Base-by-base conservation (phyloP, 2,113 vertebrate genomes). In the Sander vitreus region DNA sequence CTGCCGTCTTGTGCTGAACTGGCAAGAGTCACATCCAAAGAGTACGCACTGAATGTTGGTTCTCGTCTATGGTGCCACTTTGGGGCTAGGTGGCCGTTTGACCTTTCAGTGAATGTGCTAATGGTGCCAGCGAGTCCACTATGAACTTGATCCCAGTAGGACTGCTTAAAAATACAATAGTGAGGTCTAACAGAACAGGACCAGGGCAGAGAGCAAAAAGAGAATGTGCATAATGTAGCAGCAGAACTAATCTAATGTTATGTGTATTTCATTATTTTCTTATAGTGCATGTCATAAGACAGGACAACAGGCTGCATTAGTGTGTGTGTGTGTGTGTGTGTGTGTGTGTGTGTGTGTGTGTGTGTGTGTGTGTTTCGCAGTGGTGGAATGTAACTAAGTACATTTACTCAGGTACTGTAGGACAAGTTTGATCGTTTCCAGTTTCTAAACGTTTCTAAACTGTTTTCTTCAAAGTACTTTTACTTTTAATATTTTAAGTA, bases 41-140 rank as follows among this genome's bases (percentile, higher is more conserved):
- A 63, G 48, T 39, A 23, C 7, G 4, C 36, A 3, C 5, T 73
- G 43, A 48, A 18, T 55, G 69, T 68, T 51, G 80, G 69, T 64
- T 60, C 47, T 68, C 0, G 1, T 79, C 54, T 55, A 9, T 10
- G 47, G 78, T 78, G 73, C 80, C 78, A 33, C 62, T 88, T 68
- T 67, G 51, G 65, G 63, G 53, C 23, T 19, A 0, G 2, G 36
- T 16, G 55, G 39, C 62, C 15, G 16, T 86, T 73, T 90, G 86
- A 93, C 88, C 89, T 92, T 92, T 90, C 66, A 90, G 47, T 82
- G 36, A 89, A 87, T 86, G 66, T 13, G 5, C 33, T 59, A 58
- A 76, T 8, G 65, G 66, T 80, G 87, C 78, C 83, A 59, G 14
- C 2, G 5, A 75, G 82, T 73, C n/a, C 50, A 65, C 58, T 25